phyloP scores from a whole-genome alignment of 2,797 vertebrate species.

The Chaenodraco wilsoni region DNA sequence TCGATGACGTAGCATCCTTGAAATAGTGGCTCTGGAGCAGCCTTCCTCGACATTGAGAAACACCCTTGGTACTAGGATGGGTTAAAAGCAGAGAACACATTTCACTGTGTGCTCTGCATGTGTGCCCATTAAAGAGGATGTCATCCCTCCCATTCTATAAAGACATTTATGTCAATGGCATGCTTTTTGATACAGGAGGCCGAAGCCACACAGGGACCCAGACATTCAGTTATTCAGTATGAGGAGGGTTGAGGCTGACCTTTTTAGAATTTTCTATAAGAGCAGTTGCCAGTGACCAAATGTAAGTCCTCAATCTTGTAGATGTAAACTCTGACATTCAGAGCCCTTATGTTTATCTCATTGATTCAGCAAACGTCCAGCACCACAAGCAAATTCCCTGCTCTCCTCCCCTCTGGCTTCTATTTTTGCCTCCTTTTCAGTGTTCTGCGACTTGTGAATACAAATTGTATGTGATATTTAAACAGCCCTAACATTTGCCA shows the following conservation, averaged over 20 bases:
- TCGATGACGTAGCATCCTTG: too few species aligned
- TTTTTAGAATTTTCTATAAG: constrained; percentile 77
- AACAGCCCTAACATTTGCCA: constrained; percentile 82
- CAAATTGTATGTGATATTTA: constrained; percentile 85
- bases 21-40: too few species aligned
- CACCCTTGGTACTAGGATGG: too few species aligned
- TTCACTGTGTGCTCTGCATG: too few species aligned
- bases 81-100: too few species aligned
- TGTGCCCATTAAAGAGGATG: too few species aligned
- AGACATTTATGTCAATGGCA: constrained; percentile 42
- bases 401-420: constrained; percentile 30
- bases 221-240: constrained; percentile 68
- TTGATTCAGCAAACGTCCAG: constrained; percentile 81
- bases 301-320: constrained; percentile 78
- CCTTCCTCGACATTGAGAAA: too few species aligned
- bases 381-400: constrained; percentile 60
- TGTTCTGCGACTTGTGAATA: constrained; percentile 70
- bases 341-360: constrained; percentile 80
- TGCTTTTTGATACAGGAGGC: constrained; percentile 42
- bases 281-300: constrained; percentile 71
- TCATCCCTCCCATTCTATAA: not conserved
- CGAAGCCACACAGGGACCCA: constrained; percentile 34
- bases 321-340: constrained; percentile 85
- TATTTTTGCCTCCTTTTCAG: constrained; percentile 45
- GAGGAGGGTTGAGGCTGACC: constrained; percentile 71